Percentiles rank a stretch among this genome's conserved stretches.
Conservation (phyloP, 2,113 vertebrate species). For the Megaceryle maxima region DNA sequence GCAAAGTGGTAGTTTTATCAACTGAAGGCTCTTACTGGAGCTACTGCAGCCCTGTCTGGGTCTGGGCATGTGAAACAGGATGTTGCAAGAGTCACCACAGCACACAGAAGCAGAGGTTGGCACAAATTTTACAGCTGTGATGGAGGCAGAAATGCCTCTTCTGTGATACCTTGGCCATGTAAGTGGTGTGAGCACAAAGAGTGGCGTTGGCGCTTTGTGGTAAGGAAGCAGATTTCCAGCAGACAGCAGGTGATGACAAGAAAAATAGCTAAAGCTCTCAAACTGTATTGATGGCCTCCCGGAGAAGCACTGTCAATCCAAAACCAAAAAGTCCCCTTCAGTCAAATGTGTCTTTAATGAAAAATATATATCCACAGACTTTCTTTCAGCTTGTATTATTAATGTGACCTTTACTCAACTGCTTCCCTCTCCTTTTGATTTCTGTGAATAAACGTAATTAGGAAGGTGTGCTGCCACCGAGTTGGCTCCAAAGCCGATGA, state of each 20-base stretch:
- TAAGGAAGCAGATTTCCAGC: background rate
- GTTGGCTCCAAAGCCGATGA: background rate
- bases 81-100: background rate
- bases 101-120: background rate
- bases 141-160: background rate
- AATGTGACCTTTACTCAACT: constrained; percentile 65
- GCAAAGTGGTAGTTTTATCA: background rate
- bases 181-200: background rate
- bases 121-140: background rate
- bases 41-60: background rate
- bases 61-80: background rate
- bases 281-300: background rate
- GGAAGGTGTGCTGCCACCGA: background rate
- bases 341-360: constrained; percentile 59
- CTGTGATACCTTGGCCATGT: background rate
- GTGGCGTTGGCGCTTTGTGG: background rate
- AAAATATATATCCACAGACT: constrained; percentile 57
- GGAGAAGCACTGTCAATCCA: constrained; percentile 39
- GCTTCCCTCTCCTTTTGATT: constrained; percentile 51
- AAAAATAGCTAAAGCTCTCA: background rate
- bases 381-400: constrained; percentile 58
- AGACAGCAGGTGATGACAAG: constrained; percentile 49
- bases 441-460: constrained; percentile 63
- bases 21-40: background rate
- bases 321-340: constrained; percentile 40